Percentiles rank a stretch among this genome's conserved stretches.
Conservation (phyloP, 2,797 vertebrate species). For the Cynopterus sphinx region DNA sequence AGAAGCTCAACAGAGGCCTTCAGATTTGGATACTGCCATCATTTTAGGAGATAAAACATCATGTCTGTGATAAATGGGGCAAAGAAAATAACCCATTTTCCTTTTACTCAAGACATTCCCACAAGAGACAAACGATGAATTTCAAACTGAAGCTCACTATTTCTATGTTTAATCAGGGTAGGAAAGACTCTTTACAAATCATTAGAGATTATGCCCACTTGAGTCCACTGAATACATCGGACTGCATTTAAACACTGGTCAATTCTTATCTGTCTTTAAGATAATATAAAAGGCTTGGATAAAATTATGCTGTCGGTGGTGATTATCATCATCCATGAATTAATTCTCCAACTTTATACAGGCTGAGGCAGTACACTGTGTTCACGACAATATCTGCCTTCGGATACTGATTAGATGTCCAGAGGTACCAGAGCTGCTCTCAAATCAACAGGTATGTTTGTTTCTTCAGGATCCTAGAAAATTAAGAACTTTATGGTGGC, state of each 20-base stretch:
- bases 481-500: not conserved
- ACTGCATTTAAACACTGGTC: slow-evolving; percentile 6
- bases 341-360: not conserved
- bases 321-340: not conserved
- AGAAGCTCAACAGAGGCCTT: not conserved
- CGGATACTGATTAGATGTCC: not conserved
- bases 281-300: slow-evolving; percentile 16
- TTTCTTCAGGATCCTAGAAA: not conserved
- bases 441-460: slow-evolving; percentile 32
- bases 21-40: not conserved
- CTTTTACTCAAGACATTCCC: not conserved
- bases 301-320: not conserved
- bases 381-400: not conserved
- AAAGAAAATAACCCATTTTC: slow-evolving; percentile 39
- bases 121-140: not conserved
- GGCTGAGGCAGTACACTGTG: not conserved
- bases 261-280: slow-evolving; percentile 45
- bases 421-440: not conserved
- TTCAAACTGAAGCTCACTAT: slow-evolving; percentile 9
- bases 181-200: not conserved
- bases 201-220: not conserved
- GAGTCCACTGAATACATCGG: not conserved
- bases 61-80: slow-evolving; percentile 5
- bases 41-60: slow-evolving; percentile 29
- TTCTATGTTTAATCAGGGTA: not conserved